phyloP scores from a whole-genome alignment of 53 echinoderm and acorn worm species.

The Antedon mediterranea region DNA sequence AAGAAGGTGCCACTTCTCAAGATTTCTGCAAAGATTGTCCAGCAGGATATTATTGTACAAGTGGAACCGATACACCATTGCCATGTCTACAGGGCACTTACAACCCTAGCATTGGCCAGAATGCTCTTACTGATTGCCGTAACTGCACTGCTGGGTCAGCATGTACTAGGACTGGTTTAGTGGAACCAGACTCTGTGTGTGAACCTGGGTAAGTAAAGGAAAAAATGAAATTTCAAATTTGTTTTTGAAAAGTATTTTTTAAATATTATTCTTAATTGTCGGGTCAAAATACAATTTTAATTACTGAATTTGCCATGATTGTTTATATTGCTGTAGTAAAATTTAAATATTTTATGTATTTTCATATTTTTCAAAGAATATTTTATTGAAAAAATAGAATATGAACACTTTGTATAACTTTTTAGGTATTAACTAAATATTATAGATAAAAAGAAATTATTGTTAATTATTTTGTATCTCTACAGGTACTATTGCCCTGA shows the following conservation, averaged over 20 bases:
- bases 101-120: slow-evolving; percentile 54
- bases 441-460: too few relatives aligned
- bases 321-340: too few relatives aligned
- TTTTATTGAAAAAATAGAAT: too few relatives aligned
- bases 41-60: slow-evolving; percentile 71
- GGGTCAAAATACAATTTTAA: too few relatives aligned
- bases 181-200: slow-evolving; percentile 74
- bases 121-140: slow-evolving; percentile 40
- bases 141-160: slow-evolving; percentile 71
- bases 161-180: slow-evolving; percentile 59
- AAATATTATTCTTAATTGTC: too few relatives aligned
- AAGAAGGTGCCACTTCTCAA: slow-evolving; percentile 59
- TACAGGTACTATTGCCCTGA: slow-evolving; percentile 64
- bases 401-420: too few relatives aligned
- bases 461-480: neutral
- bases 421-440: too few relatives aligned
- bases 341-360: too few relatives aligned
- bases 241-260: too few relatives aligned
- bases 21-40: slow-evolving; percentile 82
- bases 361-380: too few relatives aligned
- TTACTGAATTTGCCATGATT: too few relatives aligned
- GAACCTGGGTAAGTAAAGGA: slow-evolving; percentile 59
- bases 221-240: neutral
- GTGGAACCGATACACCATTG: slow-evolving; percentile 67
- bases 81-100: slow-evolving; percentile 84